These are phyloP conservation scores for Zaprionus ornatus DNA, from an alignment of 1,140 invertebrate genomes.

Conservation along the genomic window DNA sequence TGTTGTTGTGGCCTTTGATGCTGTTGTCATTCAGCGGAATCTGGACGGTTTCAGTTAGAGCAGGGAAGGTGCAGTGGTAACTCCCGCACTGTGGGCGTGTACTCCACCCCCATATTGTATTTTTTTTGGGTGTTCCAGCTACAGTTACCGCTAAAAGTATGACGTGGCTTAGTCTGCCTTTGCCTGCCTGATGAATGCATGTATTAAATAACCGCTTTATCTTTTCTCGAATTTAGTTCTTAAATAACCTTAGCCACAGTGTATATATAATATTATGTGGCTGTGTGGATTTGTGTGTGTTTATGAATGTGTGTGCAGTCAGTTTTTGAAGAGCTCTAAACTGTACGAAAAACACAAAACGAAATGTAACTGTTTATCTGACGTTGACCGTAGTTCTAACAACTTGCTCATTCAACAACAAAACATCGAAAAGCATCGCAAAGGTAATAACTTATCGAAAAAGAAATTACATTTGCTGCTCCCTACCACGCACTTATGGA, in stretches of 20 bases:
- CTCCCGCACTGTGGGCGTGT: conserved; percentile 47
- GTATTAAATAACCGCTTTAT: conserved; percentile 37
- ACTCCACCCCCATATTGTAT: conserved; percentile 8
- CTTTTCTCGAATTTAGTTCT: conserved; percentile 36
- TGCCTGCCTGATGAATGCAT: conserved; percentile 39
- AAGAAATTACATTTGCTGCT: conserved; percentile 28
- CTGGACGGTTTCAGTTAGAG: no score
- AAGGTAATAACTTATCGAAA: conserved; percentile 19
- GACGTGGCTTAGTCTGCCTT: conserved; percentile 26
- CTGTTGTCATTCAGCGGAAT: no score
- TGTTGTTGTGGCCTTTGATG: no score
- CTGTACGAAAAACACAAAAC: conserved; percentile 3
- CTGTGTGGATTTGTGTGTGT: background rate
- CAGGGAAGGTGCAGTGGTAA: no score
- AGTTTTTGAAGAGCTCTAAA: conserved; percentile 16
- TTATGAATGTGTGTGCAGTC: background rate
- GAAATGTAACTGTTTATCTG: conserved; percentile 3
- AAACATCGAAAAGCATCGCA: background rate
- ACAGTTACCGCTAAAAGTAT: conserved; percentile 53
- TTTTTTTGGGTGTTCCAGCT: conserved; percentile 45
- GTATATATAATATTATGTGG: background rate
- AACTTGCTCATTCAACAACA: background rate
- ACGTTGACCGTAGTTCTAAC: background rate
- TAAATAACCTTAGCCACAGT: conserved; percentile 41
- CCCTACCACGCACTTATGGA: conserved; percentile 75